A percentile compares a stretch with the other conserved stretches of the same genome.
Conservation (phyloP, 2,888 invertebrate genomes). For the Agonopterix alstromeriana region DNA sequence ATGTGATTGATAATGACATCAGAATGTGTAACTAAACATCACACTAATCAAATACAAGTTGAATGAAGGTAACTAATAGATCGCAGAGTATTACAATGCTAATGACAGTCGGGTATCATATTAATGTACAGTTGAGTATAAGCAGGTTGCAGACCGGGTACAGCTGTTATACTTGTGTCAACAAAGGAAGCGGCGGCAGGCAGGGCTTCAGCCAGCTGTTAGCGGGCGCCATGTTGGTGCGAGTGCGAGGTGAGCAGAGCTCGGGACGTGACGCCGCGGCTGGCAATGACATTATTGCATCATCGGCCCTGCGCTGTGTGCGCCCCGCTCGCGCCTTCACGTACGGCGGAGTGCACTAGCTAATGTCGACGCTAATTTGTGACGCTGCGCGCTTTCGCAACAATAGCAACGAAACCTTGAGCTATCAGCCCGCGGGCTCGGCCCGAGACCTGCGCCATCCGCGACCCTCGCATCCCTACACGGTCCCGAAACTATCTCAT, state of each 20-base stretch:
- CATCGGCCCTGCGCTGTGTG: slow-evolving; percentile 28
- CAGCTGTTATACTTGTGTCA: too few relatives aligned
- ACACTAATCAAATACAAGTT: too few relatives aligned
- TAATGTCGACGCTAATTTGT: slow-evolving; percentile 25
- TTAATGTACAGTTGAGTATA: too few relatives aligned
- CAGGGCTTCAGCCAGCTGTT: slow-evolving; percentile 13
- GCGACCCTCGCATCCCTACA: slow-evolving; percentile 2
- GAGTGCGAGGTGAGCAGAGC: slow-evolving; percentile 18
- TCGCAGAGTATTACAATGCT: too few relatives aligned
- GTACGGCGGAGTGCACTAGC: slow-evolving; percentile 12
- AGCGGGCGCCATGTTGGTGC: slow-evolving; percentile 41
- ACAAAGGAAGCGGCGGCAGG: background rate
- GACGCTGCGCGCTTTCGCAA: slow-evolving; percentile 32
- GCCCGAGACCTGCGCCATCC: background rate
- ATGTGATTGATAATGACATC: too few relatives aligned
- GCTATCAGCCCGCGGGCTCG: background rate
- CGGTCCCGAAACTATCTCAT: background rate
- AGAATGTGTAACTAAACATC: too few relatives aligned
- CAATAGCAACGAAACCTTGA: slow-evolving; percentile 18
- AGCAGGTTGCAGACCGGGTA: too few relatives aligned
- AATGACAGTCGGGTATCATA: too few relatives aligned
- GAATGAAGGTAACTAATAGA: too few relatives aligned
- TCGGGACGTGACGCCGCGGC: slow-evolving; percentile 37
- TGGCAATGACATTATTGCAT: slow-evolving; percentile 68
- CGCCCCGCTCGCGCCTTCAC: slow-evolving; percentile 16